Evolutionary conservation across 2,113 vertebrate species (phyloP).

Genomic region (Polypterus bichir): DNA sequence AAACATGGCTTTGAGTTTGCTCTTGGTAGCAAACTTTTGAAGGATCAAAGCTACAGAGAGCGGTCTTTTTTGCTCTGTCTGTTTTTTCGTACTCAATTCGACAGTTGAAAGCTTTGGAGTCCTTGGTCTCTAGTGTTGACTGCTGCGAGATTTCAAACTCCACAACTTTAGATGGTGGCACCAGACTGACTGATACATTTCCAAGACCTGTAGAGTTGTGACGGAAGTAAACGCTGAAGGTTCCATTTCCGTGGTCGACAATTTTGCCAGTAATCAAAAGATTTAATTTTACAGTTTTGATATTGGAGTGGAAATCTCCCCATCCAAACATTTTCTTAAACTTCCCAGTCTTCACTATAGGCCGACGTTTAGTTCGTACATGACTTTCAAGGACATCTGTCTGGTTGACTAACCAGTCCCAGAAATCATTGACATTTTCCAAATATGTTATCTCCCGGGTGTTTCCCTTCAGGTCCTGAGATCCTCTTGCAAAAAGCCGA

Average conservation of each 20-base stretch:
- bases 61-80: slow-evolving; percentile 94
- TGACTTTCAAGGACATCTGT: slow-evolving; percentile 76
- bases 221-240: slow-evolving; percentile 96
- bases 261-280: slow-evolving; percentile 98
- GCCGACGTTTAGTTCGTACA: slow-evolving; percentile 91
- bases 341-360: slow-evolving; percentile 97
- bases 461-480: slow-evolving; percentile 64
- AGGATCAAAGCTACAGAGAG: slow-evolving; percentile 78
- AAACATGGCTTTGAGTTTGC: slow-evolving; percentile 96
- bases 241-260: slow-evolving; percentile 94
- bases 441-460: slow-evolving; percentile 67
- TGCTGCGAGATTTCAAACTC: slow-evolving; percentile 87
- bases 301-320: slow-evolving; percentile 98
- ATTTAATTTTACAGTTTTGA: slow-evolving; percentile 96
- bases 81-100: slow-evolving; percentile 98
- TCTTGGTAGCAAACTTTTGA: slow-evolving; percentile 96
- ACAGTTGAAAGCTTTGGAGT: slow-evolving; percentile 95
- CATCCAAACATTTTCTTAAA: slow-evolving; percentile 99
- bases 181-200: slow-evolving; percentile 93
- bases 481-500: slow-evolving; percentile 78
- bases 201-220: slow-evolving; percentile 94
- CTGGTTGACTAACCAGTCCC: slow-evolving; percentile 95
- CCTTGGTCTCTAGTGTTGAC: slow-evolving; percentile 88
- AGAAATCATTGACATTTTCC: slow-evolving; percentile 80
- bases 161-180: slow-evolving; percentile 92